Evolutionary conservation across 2,888 invertebrate genomes (phyloP).

Genomic region (Diloba caeruleocephala): DNA sequence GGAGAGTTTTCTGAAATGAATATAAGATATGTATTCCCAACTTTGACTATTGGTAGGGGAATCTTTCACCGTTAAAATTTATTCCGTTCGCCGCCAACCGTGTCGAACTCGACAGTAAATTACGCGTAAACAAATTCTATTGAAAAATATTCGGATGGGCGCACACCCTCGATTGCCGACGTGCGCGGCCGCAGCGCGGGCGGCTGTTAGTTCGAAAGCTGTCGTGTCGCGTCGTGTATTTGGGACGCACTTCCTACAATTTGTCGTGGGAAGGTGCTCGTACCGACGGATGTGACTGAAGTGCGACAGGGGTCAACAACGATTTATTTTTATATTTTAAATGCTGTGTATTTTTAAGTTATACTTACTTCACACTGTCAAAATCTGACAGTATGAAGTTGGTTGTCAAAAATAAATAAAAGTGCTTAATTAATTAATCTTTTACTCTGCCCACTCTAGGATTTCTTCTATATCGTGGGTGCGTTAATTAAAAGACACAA

Average conservation of each 20-base stretch:
- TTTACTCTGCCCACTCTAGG: too few relatives aligned
- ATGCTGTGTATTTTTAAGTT: not conserved
- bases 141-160: conserved; percentile 47
- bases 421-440: too few relatives aligned
- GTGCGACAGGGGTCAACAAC: conserved; percentile 31
- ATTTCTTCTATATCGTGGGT: too few relatives aligned
- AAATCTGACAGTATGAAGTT: too few relatives aligned
- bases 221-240: conserved; percentile 41
- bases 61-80: not conserved
- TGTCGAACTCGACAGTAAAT: too few relatives aligned
- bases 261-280: conserved; percentile 70
- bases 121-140: conserved; percentile 32
- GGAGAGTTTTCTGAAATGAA: too few relatives aligned
- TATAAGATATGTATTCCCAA: not conserved
- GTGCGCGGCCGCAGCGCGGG: not conserved
- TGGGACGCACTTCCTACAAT: conserved; percentile 72
- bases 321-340: conserved; percentile 6
- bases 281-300: conserved; percentile 43
- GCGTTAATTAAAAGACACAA: too few relatives aligned
- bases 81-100: too few relatives aligned
- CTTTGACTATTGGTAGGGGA: not conserved
- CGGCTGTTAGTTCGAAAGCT: conserved; percentile 29
- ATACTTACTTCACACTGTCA: too few relatives aligned
- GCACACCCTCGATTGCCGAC: conserved; percentile 47
- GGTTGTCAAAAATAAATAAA: too few relatives aligned